Evolutionary conservation across 2,888 invertebrate genomes (phyloP).

Genomic region (Torymus tubicola): DNA sequence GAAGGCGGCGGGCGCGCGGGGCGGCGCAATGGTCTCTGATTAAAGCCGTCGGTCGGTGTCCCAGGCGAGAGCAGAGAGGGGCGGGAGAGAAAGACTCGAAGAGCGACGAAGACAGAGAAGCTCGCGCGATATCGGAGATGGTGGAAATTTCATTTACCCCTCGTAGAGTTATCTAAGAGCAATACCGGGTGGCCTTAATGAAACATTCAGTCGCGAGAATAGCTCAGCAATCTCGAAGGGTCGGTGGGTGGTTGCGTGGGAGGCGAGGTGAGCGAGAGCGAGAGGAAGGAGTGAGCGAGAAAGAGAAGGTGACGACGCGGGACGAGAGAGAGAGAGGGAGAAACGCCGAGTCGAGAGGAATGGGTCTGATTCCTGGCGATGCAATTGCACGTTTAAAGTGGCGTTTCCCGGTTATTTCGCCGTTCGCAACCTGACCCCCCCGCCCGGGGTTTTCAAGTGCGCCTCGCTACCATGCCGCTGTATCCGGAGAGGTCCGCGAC

Average conservation of each 20-base stretch:
- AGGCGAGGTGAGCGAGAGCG: background rate
- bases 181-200: slow-evolving; percentile 77
- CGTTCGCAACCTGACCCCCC: slow-evolving; percentile 68
- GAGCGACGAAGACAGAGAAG: slow-evolving; percentile 55
- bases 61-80: slow-evolving; percentile 47
- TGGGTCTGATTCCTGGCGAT: slow-evolving; percentile 76
- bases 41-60: slow-evolving; percentile 67
- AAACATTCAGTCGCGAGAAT: slow-evolving; percentile 77
- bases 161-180: slow-evolving; percentile 77
- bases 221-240: slow-evolving; percentile 76
- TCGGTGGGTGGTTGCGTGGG: slow-evolving; percentile 58
- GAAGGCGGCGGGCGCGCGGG: too few relatives aligned
- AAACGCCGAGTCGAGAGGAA: slow-evolving; percentile 67
- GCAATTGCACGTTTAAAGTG: slow-evolving; percentile 76
- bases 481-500: slow-evolving; percentile 35
- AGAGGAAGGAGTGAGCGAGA: slow-evolving; percentile 51
- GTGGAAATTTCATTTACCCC: slow-evolving; percentile 77
- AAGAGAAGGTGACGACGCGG: slow-evolving; percentile 56
- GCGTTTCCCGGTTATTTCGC: slow-evolving; percentile 74
- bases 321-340: slow-evolving; percentile 36
- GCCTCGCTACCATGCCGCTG: background rate
- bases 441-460: slow-evolving; percentile 47
- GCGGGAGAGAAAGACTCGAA: slow-evolving; percentile 51
- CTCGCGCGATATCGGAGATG: slow-evolving; percentile 74
- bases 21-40: slow-evolving; percentile 71